Percentiles rank a stretch among this genome's conserved stretches.
phyloP scores from a whole-genome alignment of 2,888 invertebrate species.

The Adelognathus sp. region DNA sequence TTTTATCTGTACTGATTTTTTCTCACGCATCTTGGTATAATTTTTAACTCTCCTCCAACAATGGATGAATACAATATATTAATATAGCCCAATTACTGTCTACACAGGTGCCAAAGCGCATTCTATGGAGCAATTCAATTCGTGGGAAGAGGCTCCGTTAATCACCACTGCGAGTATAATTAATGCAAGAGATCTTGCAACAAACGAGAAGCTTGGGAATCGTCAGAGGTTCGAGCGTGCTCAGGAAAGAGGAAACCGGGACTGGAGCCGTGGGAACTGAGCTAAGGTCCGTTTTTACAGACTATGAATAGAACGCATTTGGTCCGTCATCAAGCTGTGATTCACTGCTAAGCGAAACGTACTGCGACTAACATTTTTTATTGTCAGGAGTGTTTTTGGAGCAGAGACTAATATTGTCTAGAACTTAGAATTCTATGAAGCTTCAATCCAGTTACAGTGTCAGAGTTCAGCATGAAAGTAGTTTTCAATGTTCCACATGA shows the following conservation, averaged over 20 bases:
- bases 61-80: slow-evolving; percentile 32
- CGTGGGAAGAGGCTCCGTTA: slow-evolving; percentile 77
- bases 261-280: slow-evolving; percentile 76
- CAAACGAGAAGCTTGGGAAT: slow-evolving; percentile 75
- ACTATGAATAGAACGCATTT: slow-evolving; percentile 52
- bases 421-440: not conserved
- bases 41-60: not conserved
- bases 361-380: not conserved
- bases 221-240: too few relatives aligned
- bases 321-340: not conserved
- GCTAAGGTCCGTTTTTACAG: slow-evolving; percentile 72
- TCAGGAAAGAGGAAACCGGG: slow-evolving; percentile 78
- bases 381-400: not conserved
- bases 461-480: slow-evolving; percentile 35
- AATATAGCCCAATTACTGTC: slow-evolving; percentile 50
- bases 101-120: slow-evolving; percentile 45
- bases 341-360: not conserved
- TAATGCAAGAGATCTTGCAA: slow-evolving; percentile 77
- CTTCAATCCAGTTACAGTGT: not conserved
- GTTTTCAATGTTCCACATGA: slow-evolving; percentile 4
- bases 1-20: not conserved
- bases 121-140: slow-evolving; percentile 47
- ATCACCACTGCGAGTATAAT: slow-evolving; percentile 69
- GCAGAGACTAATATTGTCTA: not conserved
- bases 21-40: not conserved